Base-by-base conservation (phyloP, 2,888 invertebrate genomes). In the Clanis bilineata region DNA sequence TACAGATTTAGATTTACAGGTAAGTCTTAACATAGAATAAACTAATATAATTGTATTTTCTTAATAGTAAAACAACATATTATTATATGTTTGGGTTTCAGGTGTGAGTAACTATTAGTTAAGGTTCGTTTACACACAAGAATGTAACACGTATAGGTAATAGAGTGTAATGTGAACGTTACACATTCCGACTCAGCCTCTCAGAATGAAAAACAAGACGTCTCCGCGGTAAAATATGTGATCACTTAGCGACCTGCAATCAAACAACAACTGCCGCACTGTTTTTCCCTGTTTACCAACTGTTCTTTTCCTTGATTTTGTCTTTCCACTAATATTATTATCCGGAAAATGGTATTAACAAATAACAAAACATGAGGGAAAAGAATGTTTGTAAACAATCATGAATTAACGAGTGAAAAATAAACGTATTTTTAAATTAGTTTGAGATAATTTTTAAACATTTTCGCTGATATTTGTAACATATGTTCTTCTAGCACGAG, bases 191-290 rank as follows among this genome's bases (percentile, higher is more conserved):
- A 18, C 25, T 45, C 56, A 43, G 47, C 25, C 28, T 60, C 68
- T 62, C 54, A 23, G 71, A 74, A 79, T 83, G 84, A 88, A 85
- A 88, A 88, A 86, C 83, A 82, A 80, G 79, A 80, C 79, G 76
- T 77, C 80, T 65, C 76, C 67, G 74, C 64, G 70, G 80, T 90
- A 85, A 91, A 86, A 90, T 91, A 91, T 90, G 90, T 84, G 89
- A 90, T 85, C 91, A 91, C 91, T 91, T 91, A 91, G 87, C 89
- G 79, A 83, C 86, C 86, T 87, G 86, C 87, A 90, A 91, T 91
- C 91, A 90, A 87, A 88, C 85, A 78, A 77, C 74, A 74, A 78
- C 77, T 71, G 82, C 77, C 79, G 77, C 76, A 74, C 68, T 74
- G 76, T 79, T 80, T 80, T 79, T 80, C 80, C 79, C 43, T 32